Base-by-base conservation (phyloP, 53 echinoderm and acorn worm species). In the Crossaster papposus region DNA sequence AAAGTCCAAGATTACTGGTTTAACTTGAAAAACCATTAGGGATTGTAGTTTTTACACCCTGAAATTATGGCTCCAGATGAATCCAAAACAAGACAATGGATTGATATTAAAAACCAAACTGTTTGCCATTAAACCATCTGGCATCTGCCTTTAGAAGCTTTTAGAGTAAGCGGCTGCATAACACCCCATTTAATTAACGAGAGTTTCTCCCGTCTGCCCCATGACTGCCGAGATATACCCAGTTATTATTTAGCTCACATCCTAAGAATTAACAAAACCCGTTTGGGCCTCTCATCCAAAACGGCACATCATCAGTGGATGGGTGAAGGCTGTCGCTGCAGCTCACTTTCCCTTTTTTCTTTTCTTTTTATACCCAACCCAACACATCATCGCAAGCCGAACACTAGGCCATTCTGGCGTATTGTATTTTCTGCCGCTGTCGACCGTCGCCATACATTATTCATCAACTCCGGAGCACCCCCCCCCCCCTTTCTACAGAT, bases 371-470 rank as follows among this genome's bases (percentile, higher is more conserved):
- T 81, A 55, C 22, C 31, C 31, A 58, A 15, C 17, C 22, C 17
- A 22, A 14, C 22, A 30, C 64, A 24, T 28, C 51, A 34, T 14
- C 58, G 18, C 64, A 4, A 58, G 37, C 64, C 15, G 50, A 14
- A 70, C 38, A 70, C 70, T 23, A 58, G 20, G 18, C 81, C 62
- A 33, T 33, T 81, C 81, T 31, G 20, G 36, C 65, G 83, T 73
- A 85, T 85, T 85, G 85, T 85, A 72, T 70, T 85, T 85, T 84
- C 53, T 14, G 9, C 74, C 65, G n/a, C 14, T 28, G 55, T 51
- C 54, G 18, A 13, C 14, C 12, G 30, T n/a, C n/a, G n/a, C n/a
- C 12, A 32, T 85, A 54, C 8, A 85, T 85, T 72, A 85, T 85
- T 85, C 85, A 85, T 85, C 51, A 85, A 85, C 85, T 36, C 50